Conservation (phyloP, 1,140 invertebrate species). For the Maconellicoccus hirsutus region DNA sequence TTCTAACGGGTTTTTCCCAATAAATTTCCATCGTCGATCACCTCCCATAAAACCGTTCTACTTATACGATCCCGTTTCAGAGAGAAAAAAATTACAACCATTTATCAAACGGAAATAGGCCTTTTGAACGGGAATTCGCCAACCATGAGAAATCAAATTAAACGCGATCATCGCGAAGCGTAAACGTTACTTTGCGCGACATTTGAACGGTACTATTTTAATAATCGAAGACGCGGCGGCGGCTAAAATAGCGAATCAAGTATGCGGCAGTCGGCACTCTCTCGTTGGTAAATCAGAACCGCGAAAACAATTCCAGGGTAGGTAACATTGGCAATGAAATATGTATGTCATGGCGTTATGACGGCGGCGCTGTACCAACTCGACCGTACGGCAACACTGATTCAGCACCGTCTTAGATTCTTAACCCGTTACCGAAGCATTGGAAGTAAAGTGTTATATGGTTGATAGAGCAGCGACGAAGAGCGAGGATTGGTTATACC, state of each 20-base stretch:
- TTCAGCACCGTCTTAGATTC: constrained; percentile 4
- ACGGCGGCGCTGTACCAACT: neutral
- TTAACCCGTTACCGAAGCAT: constrained; percentile 19
- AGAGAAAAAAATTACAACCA: too few species aligned
- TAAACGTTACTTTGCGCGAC: too few species aligned
- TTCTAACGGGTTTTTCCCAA: too few species aligned
- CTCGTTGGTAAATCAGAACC: neutral
- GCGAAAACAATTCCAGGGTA: neutral
- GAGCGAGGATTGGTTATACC: neutral
- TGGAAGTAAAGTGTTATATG: constrained; percentile 12
- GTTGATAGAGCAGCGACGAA: constrained; percentile 7
- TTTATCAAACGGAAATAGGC: too few species aligned
- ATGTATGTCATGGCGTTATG: constrained; percentile 16
- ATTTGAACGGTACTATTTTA: too few species aligned
- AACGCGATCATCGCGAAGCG: too few species aligned
- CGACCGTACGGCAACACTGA: neutral
- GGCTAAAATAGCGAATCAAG: neutral
- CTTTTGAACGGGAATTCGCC: too few species aligned
- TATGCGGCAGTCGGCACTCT: neutral
- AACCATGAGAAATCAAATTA: too few species aligned
- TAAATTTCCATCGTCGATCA: too few species aligned
- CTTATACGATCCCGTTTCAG: too few species aligned
- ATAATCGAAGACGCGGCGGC: too few species aligned
- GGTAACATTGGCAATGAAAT: constrained; percentile 20
- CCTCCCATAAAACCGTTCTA: too few species aligned